Percentiles rank a stretch among this genome's conserved stretches.
Conservation (phyloP, 2,888 invertebrate species). For the Dysmachus trigonus region DNA sequence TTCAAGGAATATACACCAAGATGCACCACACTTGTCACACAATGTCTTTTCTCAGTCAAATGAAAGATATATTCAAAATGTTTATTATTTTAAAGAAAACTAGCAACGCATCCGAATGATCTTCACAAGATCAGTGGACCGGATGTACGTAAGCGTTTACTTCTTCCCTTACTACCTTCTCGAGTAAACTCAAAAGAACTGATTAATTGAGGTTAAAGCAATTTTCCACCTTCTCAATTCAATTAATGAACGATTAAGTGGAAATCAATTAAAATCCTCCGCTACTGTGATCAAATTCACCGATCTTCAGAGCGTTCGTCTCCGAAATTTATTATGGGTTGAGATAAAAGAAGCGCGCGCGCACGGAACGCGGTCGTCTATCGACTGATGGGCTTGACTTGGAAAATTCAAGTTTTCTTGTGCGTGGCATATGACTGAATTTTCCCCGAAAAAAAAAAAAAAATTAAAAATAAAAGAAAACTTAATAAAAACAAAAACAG, state of each 20-base stretch:
- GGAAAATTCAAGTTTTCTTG: constrained; percentile 35
- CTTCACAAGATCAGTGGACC: neutral
- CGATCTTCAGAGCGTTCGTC: neutral
- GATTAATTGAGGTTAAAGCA: neutral
- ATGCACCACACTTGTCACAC: constrained; percentile 9
- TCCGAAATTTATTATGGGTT: neutral
- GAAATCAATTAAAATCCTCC: neutral
- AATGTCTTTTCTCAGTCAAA: neutral
- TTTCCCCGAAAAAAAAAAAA: neutral
- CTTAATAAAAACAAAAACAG: neutral
- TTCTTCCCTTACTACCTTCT: neutral
- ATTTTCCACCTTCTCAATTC: constrained; percentile 12
- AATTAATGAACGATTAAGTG: neutral
- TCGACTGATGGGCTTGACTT: neutral
- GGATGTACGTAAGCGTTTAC: neutral
- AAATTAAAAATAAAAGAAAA: neutral
- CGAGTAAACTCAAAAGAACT: neutral
- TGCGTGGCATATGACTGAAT: constrained; percentile 11
- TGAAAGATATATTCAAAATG: neutral
- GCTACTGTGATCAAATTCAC: neutral
- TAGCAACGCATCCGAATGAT: neutral
- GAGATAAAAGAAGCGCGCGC: neutral
- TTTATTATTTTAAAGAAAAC: neutral
- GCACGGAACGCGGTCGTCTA: neutral
- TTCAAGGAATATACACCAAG: neutral